phyloP scores from a whole-genome alignment of 2,888 invertebrate species.

The Diarsia mendica region DNA sequence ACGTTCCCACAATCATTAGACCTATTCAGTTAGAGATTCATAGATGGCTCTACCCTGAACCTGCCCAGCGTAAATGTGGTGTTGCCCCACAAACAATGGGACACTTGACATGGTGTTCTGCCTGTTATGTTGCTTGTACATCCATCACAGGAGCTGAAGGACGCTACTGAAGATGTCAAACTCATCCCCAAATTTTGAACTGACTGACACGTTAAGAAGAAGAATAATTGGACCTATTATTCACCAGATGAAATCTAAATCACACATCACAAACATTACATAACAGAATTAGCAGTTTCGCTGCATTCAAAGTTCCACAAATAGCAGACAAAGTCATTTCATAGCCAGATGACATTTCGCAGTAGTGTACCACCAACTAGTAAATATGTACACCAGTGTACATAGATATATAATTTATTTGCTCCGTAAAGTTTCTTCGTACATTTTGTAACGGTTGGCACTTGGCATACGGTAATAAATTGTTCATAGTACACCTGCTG shows the following conservation, averaged over 20 bases:
- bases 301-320: slow-evolving; percentile 60
- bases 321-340: slow-evolving; percentile 59
- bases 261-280: slow-evolving; percentile 6
- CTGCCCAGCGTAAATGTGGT: no score
- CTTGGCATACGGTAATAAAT: slow-evolving; percentile 53
- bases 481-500: slow-evolving; percentile 59
- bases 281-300: slow-evolving; percentile 54
- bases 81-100: no score
- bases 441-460: slow-evolving; percentile 54
- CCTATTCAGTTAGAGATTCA: no score
- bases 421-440: slow-evolving; percentile 63
- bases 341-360: slow-evolving; percentile 64
- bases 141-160: no score
- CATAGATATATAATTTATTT: slow-evolving; percentile 64
- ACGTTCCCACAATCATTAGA: no score
- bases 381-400: slow-evolving; percentile 38
- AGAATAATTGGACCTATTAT: no score
- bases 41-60: no score
- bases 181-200: no score
- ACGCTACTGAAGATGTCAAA: no score
- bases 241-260: slow-evolving; percentile 19
- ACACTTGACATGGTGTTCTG: no score
- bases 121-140: no score
- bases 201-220: no score
- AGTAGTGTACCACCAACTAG: slow-evolving; percentile 62